Evolutionary conservation across 2,113 vertebrate genomes (phyloP).

Genomic region (Castor canadensis): DNA sequence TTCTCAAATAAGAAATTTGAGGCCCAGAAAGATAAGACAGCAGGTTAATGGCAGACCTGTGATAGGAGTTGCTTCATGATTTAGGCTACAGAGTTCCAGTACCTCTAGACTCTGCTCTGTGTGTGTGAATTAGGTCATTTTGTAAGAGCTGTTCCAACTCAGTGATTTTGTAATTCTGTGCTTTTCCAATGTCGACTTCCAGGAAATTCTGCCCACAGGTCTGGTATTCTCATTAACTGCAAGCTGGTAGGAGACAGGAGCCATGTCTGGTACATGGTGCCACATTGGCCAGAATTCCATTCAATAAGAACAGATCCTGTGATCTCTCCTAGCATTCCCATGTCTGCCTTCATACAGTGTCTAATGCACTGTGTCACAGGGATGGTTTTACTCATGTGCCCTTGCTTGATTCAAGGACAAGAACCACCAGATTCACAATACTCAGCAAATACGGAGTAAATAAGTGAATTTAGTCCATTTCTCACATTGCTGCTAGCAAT

Average conservation of each 20-base stretch:
- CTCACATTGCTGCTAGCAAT: not conserved
- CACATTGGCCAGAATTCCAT: not conserved
- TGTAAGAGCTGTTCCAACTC: conserved; percentile 35
- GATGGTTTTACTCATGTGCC: not conserved
- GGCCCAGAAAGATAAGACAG: not conserved
- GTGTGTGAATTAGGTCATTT: conserved; percentile 22
- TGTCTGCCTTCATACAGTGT: not conserved
- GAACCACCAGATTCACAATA: not conserved
- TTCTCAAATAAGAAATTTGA: conserved; percentile 18
- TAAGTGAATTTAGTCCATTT: not conserved
- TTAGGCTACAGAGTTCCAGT: not conserved
- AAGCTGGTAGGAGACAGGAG: conserved; percentile 22
- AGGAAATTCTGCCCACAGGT: conserved; percentile 33
- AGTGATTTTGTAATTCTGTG: conserved; percentile 19
- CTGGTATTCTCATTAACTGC: conserved; percentile 53
- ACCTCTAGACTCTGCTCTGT: not conserved
- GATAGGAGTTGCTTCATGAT: not conserved
- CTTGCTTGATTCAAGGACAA: not conserved
- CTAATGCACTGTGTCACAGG: not conserved
- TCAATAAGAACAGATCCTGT: not conserved
- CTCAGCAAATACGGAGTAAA: conserved; percentile 1
- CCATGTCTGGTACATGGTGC: not conserved
- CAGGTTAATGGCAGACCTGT: not conserved
- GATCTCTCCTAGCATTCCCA: not conserved
- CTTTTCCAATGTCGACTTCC: conserved; percentile 24